A percentile compares a stretch with the other conserved stretches of the same genome.
These are phyloP conservation scores for Mongoloraphidia duomilia DNA, from an alignment of 2,888 invertebrate genomes.

Conservation along the genomic window DNA sequence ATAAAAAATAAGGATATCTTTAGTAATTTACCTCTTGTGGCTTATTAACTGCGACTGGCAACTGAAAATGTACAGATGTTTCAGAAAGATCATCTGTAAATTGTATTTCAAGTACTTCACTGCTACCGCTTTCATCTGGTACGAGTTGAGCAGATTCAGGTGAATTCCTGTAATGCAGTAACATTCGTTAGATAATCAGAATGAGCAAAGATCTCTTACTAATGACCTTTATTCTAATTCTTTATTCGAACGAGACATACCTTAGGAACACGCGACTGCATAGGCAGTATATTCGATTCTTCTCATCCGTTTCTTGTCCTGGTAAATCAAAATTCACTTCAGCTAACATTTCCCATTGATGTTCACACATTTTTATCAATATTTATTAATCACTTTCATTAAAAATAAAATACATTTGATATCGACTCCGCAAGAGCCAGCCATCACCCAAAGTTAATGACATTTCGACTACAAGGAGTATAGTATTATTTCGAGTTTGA, in stretches of 20 bases:
- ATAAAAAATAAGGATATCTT: no score
- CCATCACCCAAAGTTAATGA: no score
- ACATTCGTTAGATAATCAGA: no score
- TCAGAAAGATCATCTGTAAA: background rate
- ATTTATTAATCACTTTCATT: no score
- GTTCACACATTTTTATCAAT: conserved; percentile 29
- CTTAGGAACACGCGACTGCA: conserved; percentile 55
- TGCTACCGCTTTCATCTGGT: background rate
- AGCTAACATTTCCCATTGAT: conserved; percentile 52
- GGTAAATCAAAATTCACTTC: conserved; percentile 36
- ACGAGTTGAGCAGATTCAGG: background rate
- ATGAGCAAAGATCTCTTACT: no score
- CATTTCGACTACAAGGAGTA: no score
- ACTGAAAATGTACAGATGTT: background rate
- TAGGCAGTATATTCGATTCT: conserved; percentile 41
- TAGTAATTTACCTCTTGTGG: background rate
- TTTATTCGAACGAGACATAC: conserved; percentile 29
- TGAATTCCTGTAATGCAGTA: background rate
- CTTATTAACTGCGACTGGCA: background rate
- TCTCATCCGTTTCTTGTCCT: background rate
- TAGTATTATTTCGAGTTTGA: no score
- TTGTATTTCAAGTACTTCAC: background rate
- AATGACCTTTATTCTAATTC: background rate
- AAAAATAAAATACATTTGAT: no score
- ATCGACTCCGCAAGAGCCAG: no score